Base-by-base conservation (phyloP, 2,797 vertebrate genomes). In the Champsocephalus gunnari region DNA sequence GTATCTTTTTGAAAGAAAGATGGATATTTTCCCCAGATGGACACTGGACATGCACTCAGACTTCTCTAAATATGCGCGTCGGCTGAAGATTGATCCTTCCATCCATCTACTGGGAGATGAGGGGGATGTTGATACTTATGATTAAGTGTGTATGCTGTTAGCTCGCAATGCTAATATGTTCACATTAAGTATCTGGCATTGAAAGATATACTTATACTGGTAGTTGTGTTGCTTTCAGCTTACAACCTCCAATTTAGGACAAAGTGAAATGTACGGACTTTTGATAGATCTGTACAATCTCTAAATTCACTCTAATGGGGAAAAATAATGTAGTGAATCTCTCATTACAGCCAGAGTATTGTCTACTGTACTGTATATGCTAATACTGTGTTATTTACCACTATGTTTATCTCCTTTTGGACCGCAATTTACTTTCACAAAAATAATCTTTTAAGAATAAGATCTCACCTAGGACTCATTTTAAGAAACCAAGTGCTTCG, bases 61-160 rank as follows among this genome's bases (percentile, higher is more conserved):
- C 64, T 2, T 28, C 45, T 12, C 66, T 48, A 75, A 75, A 47
- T 56, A 51, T 48, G 45, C 71, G 70, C 75, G 61, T 70, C 71
- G 54, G 59, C 67, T 71, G 54, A 38, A 69, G 47, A 81, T 63
- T 78, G 80, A 85, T 83, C 58, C 45, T 53, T 70, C n/a, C n/a
- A n/a, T n/a, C n/a, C n/a, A n/a, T 84, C 56, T 32, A 49, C 68
- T 53, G 71, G 50, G 41, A 64, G 50, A 50, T 14, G 34, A 71
- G 51, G 72, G 67, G 0, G 0, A 21, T 63, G 21, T 61, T 44
- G 63, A 72, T 71, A 58, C 32, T 44, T 56, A 71, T 45, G 54
- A 77, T 57, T 45, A 9, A 43, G 32, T 49, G 56, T 72, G 32
- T 38, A 43, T 67, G 28, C n/a, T 16, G 41, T 66, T 43, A 80